Base-by-base conservation (phyloP, 2,113 vertebrate species). In the Mola mola region DNA sequence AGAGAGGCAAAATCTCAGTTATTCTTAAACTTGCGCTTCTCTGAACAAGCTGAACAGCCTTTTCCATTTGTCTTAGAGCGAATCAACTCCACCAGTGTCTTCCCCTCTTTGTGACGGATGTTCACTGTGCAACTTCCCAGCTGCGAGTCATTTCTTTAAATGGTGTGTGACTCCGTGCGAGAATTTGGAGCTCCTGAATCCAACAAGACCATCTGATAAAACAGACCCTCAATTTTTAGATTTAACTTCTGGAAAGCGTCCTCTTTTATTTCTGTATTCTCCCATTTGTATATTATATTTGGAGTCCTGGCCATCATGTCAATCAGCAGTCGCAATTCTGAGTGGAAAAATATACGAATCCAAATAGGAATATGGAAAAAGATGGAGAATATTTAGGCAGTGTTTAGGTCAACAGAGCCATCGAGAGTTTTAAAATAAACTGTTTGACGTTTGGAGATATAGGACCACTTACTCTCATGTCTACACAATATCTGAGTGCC, bases 161-260 rank as follows among this genome's bases (percentile, higher is more conserved):
- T 31, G 33, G 29, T 26, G 4, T 17, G 53, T 55, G 47, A 46
- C 37, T 62, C 22, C 38, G 20, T 57, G 17, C 13, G 16, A 8
- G 2, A 44, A 42, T 26, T 37, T 55, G 56, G 19, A 59, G 37
- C 65, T 31, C 25, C 47, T 48, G 55, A 53, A 3, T 25, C 47
- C 16, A 33, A 40, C n/a, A 47, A 34, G 20, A 24, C 22, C 26
- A 22, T 64, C 51, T 50, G 37, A 64, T 57, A 43, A 64, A 72
- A 63, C 50, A 56, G 4, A 26, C 13, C 50, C 9, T 17, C 5
- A 42, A 26, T 20, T 57, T 20, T 16, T 41, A n/a, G 48, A 28
- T 51, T n/a, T 9, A 44, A 47, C 47, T 15, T 19, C 31, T 43
- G 57, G 37, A 37, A 44, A 60, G 47, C 1, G 16, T 26, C 2